These are phyloP conservation scores for Ostrea edulis DNA, from an alignment of 1,140 invertebrate genomes.

Conservation along the genomic window DNA sequence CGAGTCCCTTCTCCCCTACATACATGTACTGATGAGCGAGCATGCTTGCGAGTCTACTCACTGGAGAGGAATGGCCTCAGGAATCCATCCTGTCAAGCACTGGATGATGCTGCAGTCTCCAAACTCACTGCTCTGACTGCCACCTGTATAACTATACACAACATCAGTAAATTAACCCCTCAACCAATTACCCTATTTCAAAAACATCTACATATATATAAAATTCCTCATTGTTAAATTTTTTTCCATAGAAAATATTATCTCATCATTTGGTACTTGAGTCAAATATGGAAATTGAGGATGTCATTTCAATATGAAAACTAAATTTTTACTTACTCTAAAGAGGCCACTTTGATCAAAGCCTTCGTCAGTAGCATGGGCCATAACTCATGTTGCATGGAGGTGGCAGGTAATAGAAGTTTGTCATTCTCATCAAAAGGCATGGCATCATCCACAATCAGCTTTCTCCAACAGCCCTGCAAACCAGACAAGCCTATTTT, in stretches of 20 bases:
- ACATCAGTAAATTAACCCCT: background rate
- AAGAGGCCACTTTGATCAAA: slow-evolving; percentile 78
- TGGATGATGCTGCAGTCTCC: slow-evolving; percentile 78
- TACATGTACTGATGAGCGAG: background rate
- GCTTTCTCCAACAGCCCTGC: slow-evolving; percentile 79
- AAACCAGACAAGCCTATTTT: background rate
- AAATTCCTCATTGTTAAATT: background rate
- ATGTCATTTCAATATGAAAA: background rate
- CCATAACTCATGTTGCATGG: slow-evolving; percentile 78
- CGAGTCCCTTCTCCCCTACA: background rate
- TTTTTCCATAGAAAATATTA: background rate
- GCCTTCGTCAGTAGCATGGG: slow-evolving; percentile 79
- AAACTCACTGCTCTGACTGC: slow-evolving; percentile 76
- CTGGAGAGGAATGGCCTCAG: slow-evolving; percentile 78
- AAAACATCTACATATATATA: background rate
- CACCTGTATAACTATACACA: slow-evolving; percentile 74
- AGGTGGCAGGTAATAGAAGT: slow-evolving; percentile 74
- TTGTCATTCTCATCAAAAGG: slow-evolving; percentile 79
- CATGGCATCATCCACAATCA: slow-evolving; percentile 78
- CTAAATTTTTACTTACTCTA: slow-evolving; percentile 73
- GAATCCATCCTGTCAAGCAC: slow-evolving; percentile 78
- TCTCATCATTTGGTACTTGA: background rate
- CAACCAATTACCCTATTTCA: background rate
- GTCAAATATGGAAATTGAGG: background rate
- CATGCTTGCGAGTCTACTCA: slow-evolving; percentile 61